Conservation (phyloP, 2,888 invertebrate species). For the Trissolcus japonicus region DNA sequence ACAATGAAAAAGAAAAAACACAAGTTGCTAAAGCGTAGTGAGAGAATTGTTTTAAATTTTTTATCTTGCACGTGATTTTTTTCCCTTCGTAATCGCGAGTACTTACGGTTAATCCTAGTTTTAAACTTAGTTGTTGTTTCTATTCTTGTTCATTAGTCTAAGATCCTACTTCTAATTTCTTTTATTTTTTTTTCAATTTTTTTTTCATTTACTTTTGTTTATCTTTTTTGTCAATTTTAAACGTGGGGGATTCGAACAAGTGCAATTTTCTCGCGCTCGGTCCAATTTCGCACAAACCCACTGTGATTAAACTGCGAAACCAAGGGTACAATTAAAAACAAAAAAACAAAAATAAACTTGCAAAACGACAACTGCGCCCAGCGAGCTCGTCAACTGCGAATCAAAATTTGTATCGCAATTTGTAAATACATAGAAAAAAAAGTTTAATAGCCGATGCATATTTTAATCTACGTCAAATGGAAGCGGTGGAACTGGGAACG, state of each 20-base stretch:
- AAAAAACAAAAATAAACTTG: not conserved
- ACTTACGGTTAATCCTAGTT: not conserved
- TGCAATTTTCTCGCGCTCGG: not conserved
- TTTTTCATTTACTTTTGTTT: not conserved
- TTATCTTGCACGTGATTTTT: not conserved
- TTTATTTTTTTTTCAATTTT: not conserved
- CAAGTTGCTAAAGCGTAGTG: too few species aligned
- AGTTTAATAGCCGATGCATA: not conserved
- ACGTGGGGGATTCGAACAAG: not conserved
- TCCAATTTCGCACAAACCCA: slow-evolving; percentile 30
- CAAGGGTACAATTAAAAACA: not conserved
- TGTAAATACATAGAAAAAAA: not conserved
- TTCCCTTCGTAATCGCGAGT: not conserved
- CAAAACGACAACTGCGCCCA: not conserved
- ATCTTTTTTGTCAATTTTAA: not conserved
- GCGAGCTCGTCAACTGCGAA: not conserved
- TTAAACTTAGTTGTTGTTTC: not conserved
- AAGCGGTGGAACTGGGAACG: too few species aligned
- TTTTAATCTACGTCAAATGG: too few species aligned
- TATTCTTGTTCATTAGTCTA: too few species aligned
- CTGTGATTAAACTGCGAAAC: slow-evolving; percentile 23
- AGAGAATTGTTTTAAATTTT: too few species aligned
- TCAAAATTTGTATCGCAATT: not conserved
- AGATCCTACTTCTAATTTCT: not conserved
- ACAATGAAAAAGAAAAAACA: too few species aligned